Evolutionary conservation across 1,140 invertebrate species (phyloP).

Genomic region (Euwallacea fornicatus): DNA sequence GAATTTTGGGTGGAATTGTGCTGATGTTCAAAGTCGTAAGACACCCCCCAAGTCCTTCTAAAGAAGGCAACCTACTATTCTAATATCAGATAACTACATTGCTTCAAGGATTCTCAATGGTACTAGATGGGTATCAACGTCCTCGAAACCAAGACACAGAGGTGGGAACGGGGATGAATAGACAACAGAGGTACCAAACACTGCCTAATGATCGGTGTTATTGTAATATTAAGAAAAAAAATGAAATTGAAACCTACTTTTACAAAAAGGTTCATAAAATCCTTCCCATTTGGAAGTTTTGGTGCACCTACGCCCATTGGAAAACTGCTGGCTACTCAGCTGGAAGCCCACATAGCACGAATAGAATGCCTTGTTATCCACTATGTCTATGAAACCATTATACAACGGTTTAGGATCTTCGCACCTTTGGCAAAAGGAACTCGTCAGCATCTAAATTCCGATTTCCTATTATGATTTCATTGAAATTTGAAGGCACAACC

Average conservation of each 20-base stretch:
- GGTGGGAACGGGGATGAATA: too few relatives aligned
- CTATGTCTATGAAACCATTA: constrained; percentile 53
- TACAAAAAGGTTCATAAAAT: constrained; percentile 53
- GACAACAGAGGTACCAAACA: too few relatives aligned
- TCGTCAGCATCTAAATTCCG: constrained; percentile 51
- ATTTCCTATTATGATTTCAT: neutral
- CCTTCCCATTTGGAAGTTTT: constrained; percentile 59
- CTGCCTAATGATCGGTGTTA: too few relatives aligned
- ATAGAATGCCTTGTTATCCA: constrained; percentile 54
- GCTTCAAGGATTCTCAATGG: too few relatives aligned
- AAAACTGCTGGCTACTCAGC: constrained; percentile 49
- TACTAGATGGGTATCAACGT: too few relatives aligned
- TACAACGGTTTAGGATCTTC: constrained; percentile 52
- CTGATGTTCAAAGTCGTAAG: too few relatives aligned
- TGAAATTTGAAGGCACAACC: constrained; percentile 44
- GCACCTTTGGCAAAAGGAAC: constrained; percentile 60
- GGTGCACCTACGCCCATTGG: constrained; percentile 53
- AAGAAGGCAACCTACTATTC: too few relatives aligned
- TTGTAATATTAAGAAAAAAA: too few relatives aligned
- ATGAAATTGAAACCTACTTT: constrained; percentile 51
- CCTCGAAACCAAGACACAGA: too few relatives aligned
- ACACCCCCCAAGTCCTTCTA: too few relatives aligned
- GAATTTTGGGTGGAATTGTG: too few relatives aligned
- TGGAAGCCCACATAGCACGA: constrained; percentile 59
- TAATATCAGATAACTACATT: too few relatives aligned